Conservation (phyloP, 2,113 vertebrate species). For the Varanus komodoensis region DNA sequence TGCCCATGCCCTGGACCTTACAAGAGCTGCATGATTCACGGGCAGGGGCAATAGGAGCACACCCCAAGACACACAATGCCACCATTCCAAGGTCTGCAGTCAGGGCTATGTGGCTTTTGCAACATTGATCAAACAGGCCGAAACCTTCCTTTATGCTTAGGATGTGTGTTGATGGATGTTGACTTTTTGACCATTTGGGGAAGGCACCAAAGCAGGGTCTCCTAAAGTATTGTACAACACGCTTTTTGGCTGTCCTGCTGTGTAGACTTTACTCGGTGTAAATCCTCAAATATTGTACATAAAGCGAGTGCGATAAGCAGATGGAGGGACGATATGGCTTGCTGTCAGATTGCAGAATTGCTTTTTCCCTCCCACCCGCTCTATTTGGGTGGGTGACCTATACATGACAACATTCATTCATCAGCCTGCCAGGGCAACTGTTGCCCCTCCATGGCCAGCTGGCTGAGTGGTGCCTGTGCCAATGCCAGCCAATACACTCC, state of each 20-base stretch:
- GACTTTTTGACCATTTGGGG: neutral
- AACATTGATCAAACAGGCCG: neutral
- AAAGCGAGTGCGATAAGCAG: slow-evolving; percentile 52
- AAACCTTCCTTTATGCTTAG: neutral
- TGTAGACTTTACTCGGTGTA: slow-evolving; percentile 21
- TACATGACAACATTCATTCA: slow-evolving; percentile 48
- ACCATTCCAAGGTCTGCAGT: neutral
- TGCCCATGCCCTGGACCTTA: too few relatives aligned
- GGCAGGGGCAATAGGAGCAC: too few relatives aligned
- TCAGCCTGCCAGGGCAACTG: slow-evolving; percentile 63
- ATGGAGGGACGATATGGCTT: slow-evolving; percentile 48
- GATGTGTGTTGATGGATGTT: neutral
- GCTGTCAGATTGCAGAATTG: neutral
- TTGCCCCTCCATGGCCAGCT: slow-evolving; percentile 66
- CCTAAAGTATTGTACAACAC: slow-evolving; percentile 1
- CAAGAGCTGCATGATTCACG: too few relatives aligned
- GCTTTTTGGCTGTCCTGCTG: neutral
- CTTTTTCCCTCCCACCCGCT: slow-evolving; percentile 43
- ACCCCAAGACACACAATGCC: too few relatives aligned
- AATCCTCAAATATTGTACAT: slow-evolving; percentile 25
- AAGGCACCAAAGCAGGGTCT: neutral
- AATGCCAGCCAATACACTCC: slow-evolving; percentile 40
- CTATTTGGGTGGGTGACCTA: slow-evolving; percentile 51
- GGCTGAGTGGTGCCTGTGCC: slow-evolving; percentile 52
- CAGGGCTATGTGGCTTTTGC: neutral